Conservation (phyloP, 2,797 vertebrate genomes). For the Chelmon rostratus region DNA sequence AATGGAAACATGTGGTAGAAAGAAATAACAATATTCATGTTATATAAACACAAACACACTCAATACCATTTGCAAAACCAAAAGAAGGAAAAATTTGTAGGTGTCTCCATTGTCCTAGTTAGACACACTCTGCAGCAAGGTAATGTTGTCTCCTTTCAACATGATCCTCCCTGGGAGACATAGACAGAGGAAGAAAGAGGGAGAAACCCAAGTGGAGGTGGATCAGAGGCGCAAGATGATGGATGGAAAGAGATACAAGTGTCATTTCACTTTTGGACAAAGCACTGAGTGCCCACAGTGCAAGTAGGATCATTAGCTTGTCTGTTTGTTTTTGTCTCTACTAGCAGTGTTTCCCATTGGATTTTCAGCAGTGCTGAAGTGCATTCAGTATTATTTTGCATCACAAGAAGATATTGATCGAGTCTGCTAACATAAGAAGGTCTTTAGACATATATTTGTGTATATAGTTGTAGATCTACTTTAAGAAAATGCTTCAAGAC, state of each 20-base stretch:
- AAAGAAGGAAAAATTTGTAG: constrained; percentile 31
- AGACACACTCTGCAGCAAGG: constrained; percentile 87
- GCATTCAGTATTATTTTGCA: too few species aligned
- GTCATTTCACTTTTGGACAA: constrained; percentile 23
- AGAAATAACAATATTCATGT: constrained; percentile 61
- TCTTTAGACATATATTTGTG: too few species aligned
- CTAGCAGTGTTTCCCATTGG: too few species aligned
- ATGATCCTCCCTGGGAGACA: constrained; percentile 85
- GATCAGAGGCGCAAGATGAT: constrained; percentile 31
- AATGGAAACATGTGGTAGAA: constrained; percentile 45
- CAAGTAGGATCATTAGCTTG: not conserved
- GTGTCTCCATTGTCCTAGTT: constrained; percentile 60
- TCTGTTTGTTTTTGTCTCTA: constrained; percentile 3
- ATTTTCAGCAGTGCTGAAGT: too few species aligned
- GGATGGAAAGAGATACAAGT: constrained; percentile 15
- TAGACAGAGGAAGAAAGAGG: not conserved
- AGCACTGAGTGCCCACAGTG: not conserved
- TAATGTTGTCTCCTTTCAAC: constrained; percentile 91
- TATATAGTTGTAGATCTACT: too few species aligned
- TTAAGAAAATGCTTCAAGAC: too few species aligned
- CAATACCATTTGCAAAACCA: constrained; percentile 21
- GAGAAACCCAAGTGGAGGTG: constrained; percentile 17
- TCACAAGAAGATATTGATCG: too few species aligned
- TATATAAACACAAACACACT: constrained; percentile 54
- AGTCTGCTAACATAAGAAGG: too few species aligned